A percentile compares a stretch with the other conserved stretches of the same genome.
Conservation (phyloP, 1,140 invertebrate species). For the Brachionus plicatilis region DNA sequence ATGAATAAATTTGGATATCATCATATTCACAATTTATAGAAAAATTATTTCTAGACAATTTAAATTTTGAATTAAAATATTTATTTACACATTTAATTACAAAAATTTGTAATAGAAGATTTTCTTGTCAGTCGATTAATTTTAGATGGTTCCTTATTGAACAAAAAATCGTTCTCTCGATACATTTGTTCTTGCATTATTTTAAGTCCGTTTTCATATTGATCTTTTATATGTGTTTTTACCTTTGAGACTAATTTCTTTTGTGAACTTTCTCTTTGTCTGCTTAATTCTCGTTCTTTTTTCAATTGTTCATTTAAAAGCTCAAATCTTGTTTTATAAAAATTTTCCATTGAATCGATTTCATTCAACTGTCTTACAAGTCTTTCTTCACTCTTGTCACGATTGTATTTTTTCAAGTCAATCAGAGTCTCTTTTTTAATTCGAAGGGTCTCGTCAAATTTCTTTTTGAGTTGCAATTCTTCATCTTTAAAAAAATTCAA, state of each 20-base stretch:
- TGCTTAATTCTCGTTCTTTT: neutral
- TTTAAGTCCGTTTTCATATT: slow-evolving; percentile 52
- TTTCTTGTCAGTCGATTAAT: neutral
- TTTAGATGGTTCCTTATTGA: neutral
- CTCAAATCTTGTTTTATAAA: slow-evolving; percentile 25
- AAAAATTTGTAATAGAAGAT: neutral
- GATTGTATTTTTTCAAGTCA: slow-evolving; percentile 51
- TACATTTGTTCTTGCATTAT: slow-evolving; percentile 51
- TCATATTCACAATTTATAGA: no score
- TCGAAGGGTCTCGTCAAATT: slow-evolving; percentile 51
- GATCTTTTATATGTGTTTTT: slow-evolving; percentile 51
- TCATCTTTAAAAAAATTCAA: slow-evolving; percentile 45
- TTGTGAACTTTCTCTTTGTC: neutral
- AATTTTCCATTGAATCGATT: slow-evolving; percentile 54
- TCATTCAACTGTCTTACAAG: slow-evolving; percentile 48
- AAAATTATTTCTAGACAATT: neutral
- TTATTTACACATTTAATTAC: neutral
- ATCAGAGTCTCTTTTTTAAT: slow-evolving; percentile 54
- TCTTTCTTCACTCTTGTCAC: slow-evolving; percentile 48
- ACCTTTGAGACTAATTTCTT: slow-evolving; percentile 48
- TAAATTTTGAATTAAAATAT: neutral
- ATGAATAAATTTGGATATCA: no score
- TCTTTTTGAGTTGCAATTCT: slow-evolving; percentile 53
- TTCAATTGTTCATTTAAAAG: slow-evolving; percentile 3
- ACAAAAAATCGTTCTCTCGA: slow-evolving; percentile 50